Evolutionary conservation across 2,797 vertebrate genomes (phyloP).

Genomic region (Cryptoblepharus egeriae): DNA sequence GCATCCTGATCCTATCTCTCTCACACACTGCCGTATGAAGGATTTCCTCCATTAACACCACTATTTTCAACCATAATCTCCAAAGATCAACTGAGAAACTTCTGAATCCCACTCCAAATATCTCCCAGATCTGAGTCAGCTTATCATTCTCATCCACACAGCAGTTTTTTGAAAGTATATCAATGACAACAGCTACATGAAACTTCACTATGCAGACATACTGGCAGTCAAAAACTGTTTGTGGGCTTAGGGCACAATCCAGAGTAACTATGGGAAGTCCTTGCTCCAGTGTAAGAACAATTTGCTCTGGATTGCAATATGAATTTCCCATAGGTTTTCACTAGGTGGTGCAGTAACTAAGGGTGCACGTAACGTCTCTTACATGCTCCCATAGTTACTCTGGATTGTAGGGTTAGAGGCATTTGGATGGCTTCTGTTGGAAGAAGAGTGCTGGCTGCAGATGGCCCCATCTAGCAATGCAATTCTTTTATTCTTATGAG

Average conservation of each 20-base stretch:
- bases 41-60: not conserved
- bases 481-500: not conserved
- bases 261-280: too few species aligned
- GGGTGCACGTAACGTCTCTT: too few species aligned
- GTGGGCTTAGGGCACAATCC: too few species aligned
- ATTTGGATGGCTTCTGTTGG: not conserved
- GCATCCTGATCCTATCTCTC: not conserved
- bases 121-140: not conserved
- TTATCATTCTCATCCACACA: not conserved
- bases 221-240: not conserved
- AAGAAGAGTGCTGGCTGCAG: not conserved
- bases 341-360: too few species aligned
- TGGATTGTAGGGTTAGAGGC: too few species aligned
- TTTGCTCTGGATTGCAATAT: too few species aligned
- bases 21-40: not conserved
- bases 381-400: too few species aligned
- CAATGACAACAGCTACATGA: not conserved
- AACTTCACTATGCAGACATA: not conserved
- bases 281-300: too few species aligned
- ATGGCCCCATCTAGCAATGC: not conserved
- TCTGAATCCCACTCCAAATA: not conserved
- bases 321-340: too few species aligned
- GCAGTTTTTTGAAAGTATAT: not conserved
- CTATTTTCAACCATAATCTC: not conserved
- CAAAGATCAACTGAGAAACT: not conserved